Evolutionary conservation across 2,113 vertebrate genomes (phyloP), one percentile per base, ranked within the genome.

Genomic region (Macrotis lagotis): DNA sequence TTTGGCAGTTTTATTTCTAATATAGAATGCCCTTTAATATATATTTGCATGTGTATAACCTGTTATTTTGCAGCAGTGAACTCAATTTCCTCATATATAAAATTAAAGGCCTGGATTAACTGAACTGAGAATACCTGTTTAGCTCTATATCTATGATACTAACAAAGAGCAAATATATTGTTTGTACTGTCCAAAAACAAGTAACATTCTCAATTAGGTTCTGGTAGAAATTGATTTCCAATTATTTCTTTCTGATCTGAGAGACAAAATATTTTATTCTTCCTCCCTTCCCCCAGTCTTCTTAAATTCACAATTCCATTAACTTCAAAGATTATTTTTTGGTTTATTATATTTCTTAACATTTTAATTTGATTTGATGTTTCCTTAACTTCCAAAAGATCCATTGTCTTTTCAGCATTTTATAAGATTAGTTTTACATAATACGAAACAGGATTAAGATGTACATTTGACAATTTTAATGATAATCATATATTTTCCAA

Each of bases 151-250:
- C 37, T n/a, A n/a, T 44, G 16, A 1, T 19, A 83, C 19, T 44
- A 19, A 44, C 37, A n/a, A 83, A 44, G 19, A 44, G 8, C 37
- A 83, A 22, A 83, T 16, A 44, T 44, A 44, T 55, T 55, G 1
- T 44, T 44, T 22, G 16, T 8, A 22, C 19, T n/a, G 44, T 12
- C 24, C 53, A 24, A 66, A 96, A 8, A 8, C 24, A 47, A 6
- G 25, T 48, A 93, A 50, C 55, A 25, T 24, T 10, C 22, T 88
- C 74, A 89, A 14, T 90, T 83, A 83, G n/a, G 52, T 44, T 50
- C 66, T 90, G 44, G 4, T 25, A 89, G 92, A 95, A 95, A 31
- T 24, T 55, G 37, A 91, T 88, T 96, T 95, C 10, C 3, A 95
- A 4, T 44, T 26, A 26, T 31, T 90, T 53, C 16, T 50, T 5